Base-by-base conservation (phyloP, 1,140 invertebrate genomes). In the Maconellicoccus hirsutus region DNA sequence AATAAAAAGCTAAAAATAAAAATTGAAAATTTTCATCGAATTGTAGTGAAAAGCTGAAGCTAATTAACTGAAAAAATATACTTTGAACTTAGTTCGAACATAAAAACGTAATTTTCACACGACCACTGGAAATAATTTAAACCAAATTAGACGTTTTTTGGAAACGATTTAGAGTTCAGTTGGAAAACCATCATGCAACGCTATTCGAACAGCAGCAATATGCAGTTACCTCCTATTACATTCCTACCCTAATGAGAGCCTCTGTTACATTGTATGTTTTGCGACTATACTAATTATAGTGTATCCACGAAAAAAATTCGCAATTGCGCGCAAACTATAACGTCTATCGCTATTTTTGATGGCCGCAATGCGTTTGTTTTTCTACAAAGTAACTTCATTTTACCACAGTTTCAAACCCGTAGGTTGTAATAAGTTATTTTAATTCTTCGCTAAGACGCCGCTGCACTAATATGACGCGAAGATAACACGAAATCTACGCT, bases 261-360 rank as follows among this genome's bases (percentile, higher is more conserved):
- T 66, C 61, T 19, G 61, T 66, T 66, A 66, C 61, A 66, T 66
- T 66, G 61, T 66, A 66, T 66, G 61, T 14, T 66, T 10, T 52
- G 2, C 6, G 16, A 52, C 42, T 8, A 19, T 52, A 52, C 42
- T 52, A 52, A 52, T 52, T 52, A 52, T 52, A 52, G 42, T 52
- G 42, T 52, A 19, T 52, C 42, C 42, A 52, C n/a, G 2, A 52
- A 52, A 52, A 52, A 52, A 52, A 52, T 52, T 52, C 42, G n/a
- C n/a, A 52, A 52, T 52, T 52, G 42, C 42, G 42, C 42, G n/a
- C 42, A 52, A 52, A 14, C 42, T 52, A 16, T 7, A 52, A 52
- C 42, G 6, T 14, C 42, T 52, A 52, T 52, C 16, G n/a, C 42
- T 19, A 52, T 16, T 33, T n/a, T 52, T 52, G 42, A 52, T 8